Evolutionary conservation across 92 coral and sea anemone species (phyloP), one percentile per base, ranked within the genome.

Genomic region (Umimayanthus kanabou): DNA sequence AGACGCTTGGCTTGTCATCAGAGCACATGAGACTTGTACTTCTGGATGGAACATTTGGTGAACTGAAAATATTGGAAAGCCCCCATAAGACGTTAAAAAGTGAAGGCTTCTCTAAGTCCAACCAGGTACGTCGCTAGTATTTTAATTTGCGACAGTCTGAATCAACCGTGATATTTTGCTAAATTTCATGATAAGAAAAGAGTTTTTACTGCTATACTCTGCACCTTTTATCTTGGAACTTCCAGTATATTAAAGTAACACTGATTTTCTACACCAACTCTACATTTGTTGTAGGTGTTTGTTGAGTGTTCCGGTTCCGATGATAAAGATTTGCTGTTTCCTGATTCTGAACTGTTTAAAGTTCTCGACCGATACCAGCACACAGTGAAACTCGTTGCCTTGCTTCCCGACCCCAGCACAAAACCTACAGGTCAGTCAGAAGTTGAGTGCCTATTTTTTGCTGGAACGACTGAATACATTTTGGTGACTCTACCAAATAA

Each of bases 81-180:
- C 93, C 94, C 20, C 81, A 90, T 58, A 97, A 87, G 84, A 87
- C 93, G 5, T 50, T 97, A 26, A 94, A 90, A 88, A 98, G 94
- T 53, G 93, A 95, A 73, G 93, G 96, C n/a, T 94, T 95, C 90
- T 92, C 93, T 88, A 97, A 91, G 85, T 90, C 95, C 61, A 94
- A 90, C 42, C 96, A 95, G 94, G 99, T 7, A 49, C 10, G 23
- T 23, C 6, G 26, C 6, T 61, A 61, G 58, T 53, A 1, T 53
- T 53, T 13, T 53, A 11, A 53, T 11, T 11, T 53, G 49, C 14
- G 10, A 53, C 18, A 1, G 16, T 53, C 58, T 0, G 58, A 53
- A 14, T 53, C 58, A 53, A 33, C 37, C 37, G 37, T 2, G 37
- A 33, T 33, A 33, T 33, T 33, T 33, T 33, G 1, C 37, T 33